phyloP scores from a whole-genome alignment of 2,888 invertebrate genomes.

The Cheilosia pagana region DNA sequence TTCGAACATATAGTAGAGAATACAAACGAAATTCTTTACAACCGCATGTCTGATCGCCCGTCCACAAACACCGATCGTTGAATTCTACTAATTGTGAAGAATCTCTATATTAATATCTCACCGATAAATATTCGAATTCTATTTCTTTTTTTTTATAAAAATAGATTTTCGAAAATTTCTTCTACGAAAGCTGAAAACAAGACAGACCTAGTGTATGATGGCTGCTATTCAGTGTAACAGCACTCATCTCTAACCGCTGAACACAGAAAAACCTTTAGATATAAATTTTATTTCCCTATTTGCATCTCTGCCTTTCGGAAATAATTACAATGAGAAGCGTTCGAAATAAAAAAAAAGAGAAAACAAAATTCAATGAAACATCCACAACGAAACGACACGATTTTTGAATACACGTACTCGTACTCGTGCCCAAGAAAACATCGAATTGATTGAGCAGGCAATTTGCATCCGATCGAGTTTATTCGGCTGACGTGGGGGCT shows the following conservation, averaged over 20 bases:
- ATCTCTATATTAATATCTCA: constrained; percentile 68
- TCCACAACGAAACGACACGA: neutral
- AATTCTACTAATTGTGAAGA: constrained; percentile 52
- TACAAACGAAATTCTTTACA: constrained; percentile 18
- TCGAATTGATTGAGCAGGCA: constrained; percentile 24
- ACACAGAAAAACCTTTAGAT: constrained; percentile 42
- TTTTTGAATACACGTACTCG: constrained; percentile 4
- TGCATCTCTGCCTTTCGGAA: constrained; percentile 2
- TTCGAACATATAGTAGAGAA: constrained; percentile 1
- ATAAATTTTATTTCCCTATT: constrained; percentile 28
- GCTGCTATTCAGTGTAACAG: constrained; percentile 43
- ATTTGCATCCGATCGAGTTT: constrained; percentile 21
- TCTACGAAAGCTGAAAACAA: constrained; percentile 51
- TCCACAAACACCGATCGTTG: constrained; percentile 58
- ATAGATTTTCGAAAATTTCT: constrained; percentile 69
- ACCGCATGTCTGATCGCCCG: constrained; percentile 42
- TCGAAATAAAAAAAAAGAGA: neutral
- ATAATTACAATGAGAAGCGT: constrained; percentile 12
- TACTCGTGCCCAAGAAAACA: constrained; percentile 8
- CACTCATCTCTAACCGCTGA: constrained; percentile 33
- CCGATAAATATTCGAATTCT: constrained; percentile 67
- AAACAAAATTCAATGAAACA: constrained; percentile 2
- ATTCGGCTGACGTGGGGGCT: constrained; percentile 6
- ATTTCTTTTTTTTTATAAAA: constrained; percentile 67
- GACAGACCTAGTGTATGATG: constrained; percentile 35